Conservation (phyloP, 2,113 vertebrate species). For the Lasiurus borealis region DNA sequence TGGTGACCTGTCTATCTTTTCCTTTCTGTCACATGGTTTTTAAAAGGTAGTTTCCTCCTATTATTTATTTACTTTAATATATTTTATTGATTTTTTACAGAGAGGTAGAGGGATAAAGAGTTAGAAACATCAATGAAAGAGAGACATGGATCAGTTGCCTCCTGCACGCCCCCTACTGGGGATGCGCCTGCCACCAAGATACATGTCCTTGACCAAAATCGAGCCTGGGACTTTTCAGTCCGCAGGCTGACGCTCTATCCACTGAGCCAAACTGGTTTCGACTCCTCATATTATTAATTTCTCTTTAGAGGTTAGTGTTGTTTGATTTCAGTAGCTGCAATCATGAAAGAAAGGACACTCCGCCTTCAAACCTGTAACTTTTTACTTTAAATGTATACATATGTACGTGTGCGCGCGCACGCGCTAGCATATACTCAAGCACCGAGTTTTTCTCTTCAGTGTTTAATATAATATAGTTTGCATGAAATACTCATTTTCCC, state of each 20-base stretch:
- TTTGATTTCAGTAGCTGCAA: neutral
- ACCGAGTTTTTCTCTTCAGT: neutral
- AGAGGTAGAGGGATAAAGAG: no score
- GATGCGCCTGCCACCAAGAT: no score
- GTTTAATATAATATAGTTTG: conserved; percentile 44
- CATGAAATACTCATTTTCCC: conserved; percentile 9
- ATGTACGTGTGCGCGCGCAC: no score
- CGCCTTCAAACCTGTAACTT: conserved; percentile 11
- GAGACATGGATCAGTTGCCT: no score
- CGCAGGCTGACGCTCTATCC: no score
- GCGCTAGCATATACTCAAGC: neutral
- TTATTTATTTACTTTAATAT: no score
- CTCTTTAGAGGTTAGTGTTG: conserved; percentile 39
- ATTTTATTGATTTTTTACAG: no score
- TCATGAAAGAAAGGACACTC: neutral
- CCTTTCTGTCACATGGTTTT: neutral
- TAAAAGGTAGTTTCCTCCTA: conserved; percentile 32
- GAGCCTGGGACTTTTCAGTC: no score
- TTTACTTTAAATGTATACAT: neutral
- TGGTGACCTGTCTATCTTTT: conserved; percentile 35
- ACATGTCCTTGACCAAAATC: no score
- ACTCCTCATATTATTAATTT: neutral
- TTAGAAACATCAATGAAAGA: no score
- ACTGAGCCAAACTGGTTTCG: no score
- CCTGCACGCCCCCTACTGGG: no score